A percentile compares a stretch with the other conserved stretches of the same genome.
Conservation (phyloP, 1,140 invertebrate species). For the Coptotermes formosanus region DNA sequence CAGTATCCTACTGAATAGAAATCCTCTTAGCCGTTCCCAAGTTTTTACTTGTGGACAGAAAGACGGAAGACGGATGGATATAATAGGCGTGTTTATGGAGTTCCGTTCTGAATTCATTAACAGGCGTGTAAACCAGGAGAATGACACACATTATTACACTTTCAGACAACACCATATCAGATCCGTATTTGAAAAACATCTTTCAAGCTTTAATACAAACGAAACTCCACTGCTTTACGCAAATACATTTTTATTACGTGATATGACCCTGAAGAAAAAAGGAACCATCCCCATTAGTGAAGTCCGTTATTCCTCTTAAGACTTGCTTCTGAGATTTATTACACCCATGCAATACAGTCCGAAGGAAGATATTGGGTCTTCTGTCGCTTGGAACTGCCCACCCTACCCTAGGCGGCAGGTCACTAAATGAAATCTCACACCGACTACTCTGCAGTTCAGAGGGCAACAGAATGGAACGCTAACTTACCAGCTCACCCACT, state of each 20-base stretch:
- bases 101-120: no score
- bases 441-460: no score
- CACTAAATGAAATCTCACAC: slow-evolving; percentile 10
- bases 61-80: no score
- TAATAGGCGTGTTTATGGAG: no score
- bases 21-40: no score
- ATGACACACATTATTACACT: no score
- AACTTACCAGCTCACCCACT: not conserved
- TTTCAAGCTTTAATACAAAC: not conserved
- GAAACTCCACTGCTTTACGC: not conserved
- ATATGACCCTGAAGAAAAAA: not conserved
- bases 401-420: not conserved
- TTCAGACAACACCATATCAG: no score
- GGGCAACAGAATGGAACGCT: not conserved
- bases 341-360: not conserved
- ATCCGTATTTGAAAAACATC: no score
- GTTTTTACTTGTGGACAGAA: no score
- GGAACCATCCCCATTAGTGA: not conserved
- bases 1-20: no score
- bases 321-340: not conserved
- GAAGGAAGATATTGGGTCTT: not conserved
- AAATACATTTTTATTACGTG: not conserved
- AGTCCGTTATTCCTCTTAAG: not conserved
- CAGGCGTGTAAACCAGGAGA: no score
- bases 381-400: not conserved